Base-by-base conservation (phyloP, 2,888 invertebrate genomes). In the Chloroclystis v-ata region DNA sequence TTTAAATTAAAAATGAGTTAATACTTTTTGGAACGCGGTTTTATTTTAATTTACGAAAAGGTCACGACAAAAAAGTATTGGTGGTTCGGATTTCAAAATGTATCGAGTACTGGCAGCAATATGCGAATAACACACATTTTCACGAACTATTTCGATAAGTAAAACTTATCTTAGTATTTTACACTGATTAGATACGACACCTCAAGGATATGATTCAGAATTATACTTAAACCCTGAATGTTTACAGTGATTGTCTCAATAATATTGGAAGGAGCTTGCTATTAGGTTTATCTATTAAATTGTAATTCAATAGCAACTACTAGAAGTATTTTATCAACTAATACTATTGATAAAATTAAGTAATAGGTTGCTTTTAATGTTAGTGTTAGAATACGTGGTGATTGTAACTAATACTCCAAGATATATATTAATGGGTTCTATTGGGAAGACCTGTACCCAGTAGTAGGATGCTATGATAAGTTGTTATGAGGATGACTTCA, bases 161-260 rank as follows among this genome's bases (percentile, higher is more conserved):
- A 43, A 61, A 51, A 50, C 57, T 79, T 84, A 83, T 85, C 82
- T 78, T 82, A 32, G 82, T 78, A 62, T 61, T 65, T 60, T 54
- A 55, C 37, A 57, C 68, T 69, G 86, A 86, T 86, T 78, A 86
- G 86, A 86, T 85, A 85, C 63, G 69, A 59, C 57, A 59, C 59
- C 72, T 79, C 78, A 79, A 82, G 82, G 78, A 79, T 78, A 67
- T 62, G 69, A 72, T 70, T 75, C 68, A 68, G 58, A 50, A 54
- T 40, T 53, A 46, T 25, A 49, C 46, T 33, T 41, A 37, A 38
- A 46, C 42, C 35, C 47, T 20, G 5, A 2, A 5, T 5, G 20
- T 20, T 20, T 20, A 20, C 20, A 28, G 26, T 26, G 6, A 8
- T 8, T 8, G 26, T 26, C 7, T 26, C 8, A 8, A 8, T 2